Percentiles rank a stretch among this genome's conserved stretches.
These are phyloP conservation scores for Pentamera pediparva DNA, from an alignment of 53 echinoderm and acorn worm genomes.

Conservation along the genomic window DNA sequence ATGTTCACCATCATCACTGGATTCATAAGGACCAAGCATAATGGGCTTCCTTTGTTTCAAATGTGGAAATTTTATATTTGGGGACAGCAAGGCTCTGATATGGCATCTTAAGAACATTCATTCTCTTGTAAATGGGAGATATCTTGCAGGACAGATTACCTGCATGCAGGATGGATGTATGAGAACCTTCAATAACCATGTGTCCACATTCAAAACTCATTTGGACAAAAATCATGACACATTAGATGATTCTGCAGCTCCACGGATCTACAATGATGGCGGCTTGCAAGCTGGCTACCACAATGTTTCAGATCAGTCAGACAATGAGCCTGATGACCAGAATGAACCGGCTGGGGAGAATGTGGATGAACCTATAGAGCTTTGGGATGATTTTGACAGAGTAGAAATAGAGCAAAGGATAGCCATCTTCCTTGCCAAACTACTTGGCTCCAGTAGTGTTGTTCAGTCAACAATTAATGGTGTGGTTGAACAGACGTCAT, in stretches of 20 bases:
- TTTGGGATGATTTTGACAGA: conserved; percentile 43
- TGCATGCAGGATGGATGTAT: not conserved
- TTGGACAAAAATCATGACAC: not conserved
- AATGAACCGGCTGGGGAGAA: too few relatives aligned
- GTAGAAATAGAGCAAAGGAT: conserved; percentile 31
- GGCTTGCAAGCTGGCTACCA: not conserved
- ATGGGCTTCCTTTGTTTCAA: not conserved
- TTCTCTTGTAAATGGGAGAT: not conserved
- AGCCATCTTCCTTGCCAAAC: conserved; percentile 26
- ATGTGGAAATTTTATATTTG: not conserved
- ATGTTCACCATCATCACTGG: not conserved
- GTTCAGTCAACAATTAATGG: conserved; percentile 30
- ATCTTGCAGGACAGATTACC: not conserved
- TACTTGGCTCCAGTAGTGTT: conserved; percentile 42
- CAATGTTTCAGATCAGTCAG: too few relatives aligned
- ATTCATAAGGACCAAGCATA: not conserved
- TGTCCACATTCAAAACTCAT: not conserved
- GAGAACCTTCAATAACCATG: not conserved
- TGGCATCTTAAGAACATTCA: not conserved
- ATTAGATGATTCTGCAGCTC: too few relatives aligned
- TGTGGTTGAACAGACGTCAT: conserved; percentile 17
- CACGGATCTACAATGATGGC: not conserved
- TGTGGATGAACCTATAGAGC: conserved; percentile 26
- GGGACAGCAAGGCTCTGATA: not conserved
- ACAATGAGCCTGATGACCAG: not conserved